Conservation (phyloP, 2,888 invertebrate genomes). For the Pandemis heparana region DNA sequence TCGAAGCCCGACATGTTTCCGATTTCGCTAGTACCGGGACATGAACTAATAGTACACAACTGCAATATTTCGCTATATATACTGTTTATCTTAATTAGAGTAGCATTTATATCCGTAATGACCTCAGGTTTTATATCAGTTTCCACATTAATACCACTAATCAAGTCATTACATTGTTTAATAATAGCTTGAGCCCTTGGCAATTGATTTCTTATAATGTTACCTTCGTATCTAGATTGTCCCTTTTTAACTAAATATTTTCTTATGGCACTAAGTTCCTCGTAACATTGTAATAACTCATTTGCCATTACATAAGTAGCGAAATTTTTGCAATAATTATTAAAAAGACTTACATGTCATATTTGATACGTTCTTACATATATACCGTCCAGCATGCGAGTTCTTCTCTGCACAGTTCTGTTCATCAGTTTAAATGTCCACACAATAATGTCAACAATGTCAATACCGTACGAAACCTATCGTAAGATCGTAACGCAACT, state of each 20-base stretch:
- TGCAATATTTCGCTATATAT: not conserved
- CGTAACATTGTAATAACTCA: not conserved
- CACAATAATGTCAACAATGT: too few species aligned
- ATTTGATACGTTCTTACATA: too few species aligned
- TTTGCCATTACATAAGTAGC: too few species aligned
- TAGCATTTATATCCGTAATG: not conserved
- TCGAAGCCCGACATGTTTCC: slow-evolving; percentile 3
- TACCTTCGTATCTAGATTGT: not conserved
- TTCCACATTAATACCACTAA: not conserved
- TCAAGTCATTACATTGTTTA: not conserved
- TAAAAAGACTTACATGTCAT: too few species aligned
- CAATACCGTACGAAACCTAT: too few species aligned
- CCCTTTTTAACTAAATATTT: not conserved
- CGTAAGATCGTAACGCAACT: too few species aligned
- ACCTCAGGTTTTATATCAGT: not conserved
- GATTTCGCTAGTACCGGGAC: not conserved
- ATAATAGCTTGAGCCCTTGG: not conserved
- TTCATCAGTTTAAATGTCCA: too few species aligned
- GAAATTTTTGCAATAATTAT: too few species aligned
- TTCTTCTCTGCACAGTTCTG: too few species aligned
- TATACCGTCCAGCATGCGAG: too few species aligned
- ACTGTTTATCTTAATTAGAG: not conserved
- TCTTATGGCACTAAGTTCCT: not conserved
- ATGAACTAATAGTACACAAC: not conserved
- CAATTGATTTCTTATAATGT: not conserved